Base-by-base conservation (phyloP, 2,888 invertebrate species). In the Drosophila recens region DNA sequence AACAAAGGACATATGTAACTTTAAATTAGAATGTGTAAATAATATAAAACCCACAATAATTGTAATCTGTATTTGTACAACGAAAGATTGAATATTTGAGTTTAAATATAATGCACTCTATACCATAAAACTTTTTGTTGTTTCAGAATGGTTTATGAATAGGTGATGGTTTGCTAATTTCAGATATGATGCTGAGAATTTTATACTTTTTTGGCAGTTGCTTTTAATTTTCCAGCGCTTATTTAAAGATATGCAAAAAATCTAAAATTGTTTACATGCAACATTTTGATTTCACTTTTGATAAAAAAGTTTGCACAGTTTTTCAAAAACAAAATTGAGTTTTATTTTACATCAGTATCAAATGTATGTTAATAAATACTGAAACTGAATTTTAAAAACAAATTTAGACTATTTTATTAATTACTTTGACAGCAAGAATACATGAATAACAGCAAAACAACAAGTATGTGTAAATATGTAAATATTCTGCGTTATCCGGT, bases 21-120 rank as follows among this genome's bases (percentile, higher is more conserved):
- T 66, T 46, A 67, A 59, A 62, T 58, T 67, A 56, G 17, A 68
- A 63, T 34, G 27, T 70, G 72, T 71, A 69, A 73, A 79, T 76
- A 64, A 79, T 67, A 36, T 36, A 66, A 63, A 59, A 51, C 11
- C 11, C 49, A 46, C 61, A 66, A 57, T 72, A 72, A 79, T 48
- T 72, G 30, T 54, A 56, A 58, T 53, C n/a, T 33, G 40, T 42
- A 34, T 49, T 49, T 51, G 13, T 23, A 1, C 38, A 13, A 45
- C 30, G 17, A 62, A 45, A 1, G 20, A 46, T 42, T 54, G 43
- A 51, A 38, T 48, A 27, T 61, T 54, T 36, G n/a, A 59, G 30
- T 15, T 48, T n/a, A 9, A 73, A 46, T 46, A 64, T 54, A 65
- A 23, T 43, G 38, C 34, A 74, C 59, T 74, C 13, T 23, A 13